Evolutionary conservation across 2,888 invertebrate species (phyloP).

Genomic region (Parnassius mnemosyne): DNA sequence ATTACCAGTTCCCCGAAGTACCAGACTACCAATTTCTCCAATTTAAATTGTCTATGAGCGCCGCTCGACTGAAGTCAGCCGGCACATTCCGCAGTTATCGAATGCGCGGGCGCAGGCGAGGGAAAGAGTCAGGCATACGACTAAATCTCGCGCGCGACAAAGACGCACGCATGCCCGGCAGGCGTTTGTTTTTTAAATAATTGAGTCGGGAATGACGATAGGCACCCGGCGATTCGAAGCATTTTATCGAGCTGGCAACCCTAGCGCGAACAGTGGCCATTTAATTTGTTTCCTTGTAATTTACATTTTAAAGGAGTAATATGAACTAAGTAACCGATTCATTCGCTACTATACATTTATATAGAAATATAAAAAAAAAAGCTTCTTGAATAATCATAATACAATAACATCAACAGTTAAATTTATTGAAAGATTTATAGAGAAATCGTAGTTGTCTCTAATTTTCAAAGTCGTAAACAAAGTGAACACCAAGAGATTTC

Average conservation of each 20-base stretch:
- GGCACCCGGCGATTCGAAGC: conserved; percentile 68
- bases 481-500: conserved; percentile 34
- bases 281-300: conserved; percentile 69
- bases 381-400: too few species aligned
- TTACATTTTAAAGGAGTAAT: conserved; percentile 51
- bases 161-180: conserved; percentile 56
- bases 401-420: too few species aligned
- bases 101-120: conserved; percentile 64
- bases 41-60: conserved; percentile 78
- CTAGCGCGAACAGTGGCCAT: conserved; percentile 65
- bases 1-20: conserved; percentile 59
- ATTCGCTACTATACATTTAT: background rate
- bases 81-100: conserved; percentile 77
- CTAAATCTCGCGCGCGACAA: conserved; percentile 55
- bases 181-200: conserved; percentile 76
- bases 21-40: conserved; percentile 73
- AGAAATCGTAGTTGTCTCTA: background rate
- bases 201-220: conserved; percentile 76
- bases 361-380: too few species aligned
- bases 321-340: conserved; percentile 41
- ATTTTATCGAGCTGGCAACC: conserved; percentile 73
- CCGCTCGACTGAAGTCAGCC: conserved; percentile 76
- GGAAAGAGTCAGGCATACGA: conserved; percentile 51
- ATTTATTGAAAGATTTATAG: too few species aligned
- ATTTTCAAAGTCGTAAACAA: conserved; percentile 3